Conservation (phyloP, 2,113 vertebrate genomes). For the Centropus bengalensis region DNA sequence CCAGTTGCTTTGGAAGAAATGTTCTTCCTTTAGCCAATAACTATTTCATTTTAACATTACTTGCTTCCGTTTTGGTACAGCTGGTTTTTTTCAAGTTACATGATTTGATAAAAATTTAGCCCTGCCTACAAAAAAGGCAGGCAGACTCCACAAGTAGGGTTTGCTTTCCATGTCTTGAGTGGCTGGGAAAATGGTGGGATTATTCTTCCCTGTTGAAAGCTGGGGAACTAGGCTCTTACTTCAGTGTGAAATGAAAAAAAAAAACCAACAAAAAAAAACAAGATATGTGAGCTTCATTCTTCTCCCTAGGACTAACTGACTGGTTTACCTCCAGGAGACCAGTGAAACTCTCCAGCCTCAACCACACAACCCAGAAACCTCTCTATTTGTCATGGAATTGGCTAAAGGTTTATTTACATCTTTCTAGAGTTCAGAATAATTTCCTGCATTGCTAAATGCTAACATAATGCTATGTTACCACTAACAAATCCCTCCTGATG, state of each 20-base stretch:
- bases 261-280: rapidly evolving
- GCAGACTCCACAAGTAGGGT: background rate
- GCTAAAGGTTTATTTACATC: background rate
- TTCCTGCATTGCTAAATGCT: background rate
- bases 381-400: background rate
- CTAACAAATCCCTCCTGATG: background rate
- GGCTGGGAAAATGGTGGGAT: background rate
- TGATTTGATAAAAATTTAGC: background rate
- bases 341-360: background rate
- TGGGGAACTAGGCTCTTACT: background rate
- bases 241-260: background rate
- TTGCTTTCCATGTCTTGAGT: background rate
- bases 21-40: background rate
- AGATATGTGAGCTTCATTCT: background rate
- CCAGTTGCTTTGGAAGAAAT: background rate
- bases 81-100: background rate
- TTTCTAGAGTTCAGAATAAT: background rate
- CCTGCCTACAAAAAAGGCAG: background rate
- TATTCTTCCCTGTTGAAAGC: background rate
- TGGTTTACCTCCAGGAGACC: background rate
- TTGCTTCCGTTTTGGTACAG: background rate
- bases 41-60: background rate
- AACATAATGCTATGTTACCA: background rate
- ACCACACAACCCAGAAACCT: background rate
- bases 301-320: background rate